Conservation (phyloP, 2,888 invertebrate species). For the Orchesellides sinensis region DNA sequence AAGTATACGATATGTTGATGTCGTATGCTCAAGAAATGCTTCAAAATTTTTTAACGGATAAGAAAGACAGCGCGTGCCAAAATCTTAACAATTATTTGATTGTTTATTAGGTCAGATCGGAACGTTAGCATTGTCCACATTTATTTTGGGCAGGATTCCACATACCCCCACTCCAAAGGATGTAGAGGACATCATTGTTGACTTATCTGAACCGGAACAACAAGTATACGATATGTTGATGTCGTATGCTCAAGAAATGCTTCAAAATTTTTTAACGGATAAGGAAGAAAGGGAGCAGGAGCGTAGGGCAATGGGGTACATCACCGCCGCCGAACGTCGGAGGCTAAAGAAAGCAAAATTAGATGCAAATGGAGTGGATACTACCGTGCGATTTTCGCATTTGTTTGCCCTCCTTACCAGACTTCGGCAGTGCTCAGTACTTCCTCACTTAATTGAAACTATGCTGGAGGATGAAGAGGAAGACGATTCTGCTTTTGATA, state of each 20-base stretch:
- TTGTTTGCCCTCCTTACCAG: constrained; percentile 90
- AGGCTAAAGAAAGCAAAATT: too few relatives aligned
- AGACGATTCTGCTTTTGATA: constrained; percentile 77
- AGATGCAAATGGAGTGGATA: too few relatives aligned
- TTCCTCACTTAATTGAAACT: constrained; percentile 87
- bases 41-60: constrained; percentile 58
- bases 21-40: constrained; percentile 77
- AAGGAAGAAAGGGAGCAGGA: too few relatives aligned
- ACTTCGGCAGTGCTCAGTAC: constrained; percentile 92
- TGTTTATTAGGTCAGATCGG: constrained; percentile 50
- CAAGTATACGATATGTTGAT: constrained; percentile 86
- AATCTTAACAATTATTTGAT: background rate
- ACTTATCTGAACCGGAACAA: constrained; percentile 84
- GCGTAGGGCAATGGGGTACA: too few relatives aligned
- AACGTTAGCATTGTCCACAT: constrained; percentile 71
- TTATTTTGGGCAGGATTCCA: constrained; percentile 67
- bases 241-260: constrained; percentile 77
- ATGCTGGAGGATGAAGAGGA: constrained; percentile 79
- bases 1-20: constrained; percentile 86
- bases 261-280: constrained; percentile 65
- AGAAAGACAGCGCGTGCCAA: constrained; percentile 34
- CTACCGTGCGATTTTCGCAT: too few relatives aligned
- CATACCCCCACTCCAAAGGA: constrained; percentile 79
- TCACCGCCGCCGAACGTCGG: too few relatives aligned
- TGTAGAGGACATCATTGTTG: constrained; percentile 80